phyloP scores from a whole-genome alignment of 2,797 vertebrate genomes.

The Merluccius polli region DNA sequence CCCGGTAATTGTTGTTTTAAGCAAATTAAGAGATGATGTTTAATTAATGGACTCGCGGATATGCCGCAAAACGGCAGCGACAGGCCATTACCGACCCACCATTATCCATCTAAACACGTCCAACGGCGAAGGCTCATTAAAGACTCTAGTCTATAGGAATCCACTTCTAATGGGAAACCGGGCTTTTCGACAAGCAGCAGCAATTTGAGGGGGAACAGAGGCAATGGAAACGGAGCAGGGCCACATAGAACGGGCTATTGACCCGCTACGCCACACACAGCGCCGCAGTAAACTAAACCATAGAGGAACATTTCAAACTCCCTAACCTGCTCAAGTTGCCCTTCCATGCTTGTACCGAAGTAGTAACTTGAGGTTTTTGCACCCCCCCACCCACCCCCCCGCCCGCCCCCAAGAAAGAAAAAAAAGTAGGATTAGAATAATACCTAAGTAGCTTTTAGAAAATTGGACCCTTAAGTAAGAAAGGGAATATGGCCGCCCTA shows the following conservation, averaged over 20 bases:
- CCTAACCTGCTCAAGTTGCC: slow-evolving; percentile 49
- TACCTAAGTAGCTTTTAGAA: slow-evolving; percentile 71
- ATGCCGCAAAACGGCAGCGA: background rate
- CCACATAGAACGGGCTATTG: slow-evolving; percentile 14
- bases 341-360: slow-evolving; percentile 46
- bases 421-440: slow-evolving; percentile 67
- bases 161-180: background rate
- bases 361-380: slow-evolving; percentile 60
- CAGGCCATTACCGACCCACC: background rate
- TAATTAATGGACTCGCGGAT: slow-evolving; percentile 59
- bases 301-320: slow-evolving; percentile 46
- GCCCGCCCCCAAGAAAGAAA: slow-evolving; percentile 8
- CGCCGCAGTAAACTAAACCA: slow-evolving; percentile 28
- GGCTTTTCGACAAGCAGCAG: background rate
- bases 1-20: slow-evolving; percentile 69
- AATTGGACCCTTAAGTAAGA: slow-evolving; percentile 66
- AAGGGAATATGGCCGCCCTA: slow-evolving; percentile 57
- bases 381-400: slow-evolving; percentile 9
- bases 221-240: background rate
- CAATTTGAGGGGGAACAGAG: background rate
- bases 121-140: slow-evolving; percentile 14
- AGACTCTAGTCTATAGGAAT: slow-evolving; percentile 5
- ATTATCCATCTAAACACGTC: slow-evolving; percentile 17
- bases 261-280: slow-evolving; percentile 36
- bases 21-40: slow-evolving; percentile 67